These are phyloP conservation scores for Sebastes paucispinis DNA, from an alignment of 2,797 vertebrate genomes.

Conservation along the genomic window DNA sequence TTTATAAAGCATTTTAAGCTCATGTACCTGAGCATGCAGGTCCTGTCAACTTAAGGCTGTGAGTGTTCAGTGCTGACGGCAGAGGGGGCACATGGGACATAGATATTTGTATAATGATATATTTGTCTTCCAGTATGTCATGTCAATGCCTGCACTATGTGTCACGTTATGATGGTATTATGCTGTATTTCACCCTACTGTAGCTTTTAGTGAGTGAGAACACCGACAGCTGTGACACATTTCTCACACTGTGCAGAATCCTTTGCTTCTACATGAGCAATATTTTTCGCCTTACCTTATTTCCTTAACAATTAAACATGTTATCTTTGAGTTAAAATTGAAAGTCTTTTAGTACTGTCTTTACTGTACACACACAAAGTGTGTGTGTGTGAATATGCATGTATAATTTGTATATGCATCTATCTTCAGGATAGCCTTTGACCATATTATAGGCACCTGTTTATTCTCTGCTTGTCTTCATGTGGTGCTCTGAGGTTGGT, in stretches of 20 bases:
- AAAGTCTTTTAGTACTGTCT: neutral
- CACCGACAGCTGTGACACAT: neutral
- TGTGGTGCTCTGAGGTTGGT: neutral
- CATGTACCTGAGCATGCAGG: constrained; percentile 12
- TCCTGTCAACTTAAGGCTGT: constrained; percentile 6
- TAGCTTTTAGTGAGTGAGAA: neutral
- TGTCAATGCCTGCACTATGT: neutral
- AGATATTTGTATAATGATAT: neutral
- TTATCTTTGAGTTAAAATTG: neutral
- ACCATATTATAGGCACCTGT: neutral
- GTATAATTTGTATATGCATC: neutral
- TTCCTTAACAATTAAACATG: neutral
- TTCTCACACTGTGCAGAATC: neutral
- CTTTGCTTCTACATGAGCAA: neutral
- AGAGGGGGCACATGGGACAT: neutral
- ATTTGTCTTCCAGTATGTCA: too few species aligned
- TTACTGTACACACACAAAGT: neutral
- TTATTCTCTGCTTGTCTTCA: neutral
- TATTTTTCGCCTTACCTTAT: neutral
- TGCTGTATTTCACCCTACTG: neutral
- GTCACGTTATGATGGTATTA: neutral
- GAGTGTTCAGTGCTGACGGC: neutral
- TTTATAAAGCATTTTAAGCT: neutral
- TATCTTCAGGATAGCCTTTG: neutral
- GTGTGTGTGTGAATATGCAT: neutral